Conservation (phyloP, 2,113 vertebrate genomes). For the Falcunculus frontatus region DNA sequence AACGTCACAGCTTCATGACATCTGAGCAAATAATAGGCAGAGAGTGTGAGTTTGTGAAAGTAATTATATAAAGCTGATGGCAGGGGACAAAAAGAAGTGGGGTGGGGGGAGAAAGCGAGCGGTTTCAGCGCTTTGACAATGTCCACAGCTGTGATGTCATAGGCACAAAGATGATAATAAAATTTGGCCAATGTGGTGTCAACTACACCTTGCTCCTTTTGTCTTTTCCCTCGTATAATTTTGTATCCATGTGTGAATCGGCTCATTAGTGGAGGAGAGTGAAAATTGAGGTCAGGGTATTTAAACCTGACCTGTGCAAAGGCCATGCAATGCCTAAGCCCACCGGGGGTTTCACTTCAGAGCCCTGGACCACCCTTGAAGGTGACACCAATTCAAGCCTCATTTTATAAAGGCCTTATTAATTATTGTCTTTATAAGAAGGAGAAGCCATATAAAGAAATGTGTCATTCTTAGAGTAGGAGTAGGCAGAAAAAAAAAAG, state of each 20-base stretch:
- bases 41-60: conserved; percentile 65
- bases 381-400: conserved; percentile 93
- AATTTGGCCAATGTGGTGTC: conserved; percentile 74
- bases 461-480: conserved; percentile 90
- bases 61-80: conserved; percentile 67
- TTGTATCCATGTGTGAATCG: conserved; percentile 81
- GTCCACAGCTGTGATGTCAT: conserved; percentile 77
- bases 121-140: conserved; percentile 49
- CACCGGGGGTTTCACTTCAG: conserved; percentile 88
- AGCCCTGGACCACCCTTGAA: conserved; percentile 89
- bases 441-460: conserved; percentile 92
- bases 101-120: background rate
- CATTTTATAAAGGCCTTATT: conserved; percentile 99
- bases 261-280: conserved; percentile 96
- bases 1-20: conserved; percentile 25
- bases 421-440: conserved; percentile 97
- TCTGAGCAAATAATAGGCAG: conserved; percentile 59
- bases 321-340: conserved; percentile 88
- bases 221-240: conserved; percentile 73
- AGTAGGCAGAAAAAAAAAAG: conserved; percentile 79
- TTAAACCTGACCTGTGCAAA: conserved; percentile 93
- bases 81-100: conserved; percentile 46
- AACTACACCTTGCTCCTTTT: conserved; percentile 78
- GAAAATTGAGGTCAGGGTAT: conserved; percentile 98
- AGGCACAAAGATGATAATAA: conserved; percentile 71